These are phyloP conservation scores for Drosophila paulistorum DNA, from an alignment of 1,140 invertebrate species.

Conservation along the genomic window DNA sequence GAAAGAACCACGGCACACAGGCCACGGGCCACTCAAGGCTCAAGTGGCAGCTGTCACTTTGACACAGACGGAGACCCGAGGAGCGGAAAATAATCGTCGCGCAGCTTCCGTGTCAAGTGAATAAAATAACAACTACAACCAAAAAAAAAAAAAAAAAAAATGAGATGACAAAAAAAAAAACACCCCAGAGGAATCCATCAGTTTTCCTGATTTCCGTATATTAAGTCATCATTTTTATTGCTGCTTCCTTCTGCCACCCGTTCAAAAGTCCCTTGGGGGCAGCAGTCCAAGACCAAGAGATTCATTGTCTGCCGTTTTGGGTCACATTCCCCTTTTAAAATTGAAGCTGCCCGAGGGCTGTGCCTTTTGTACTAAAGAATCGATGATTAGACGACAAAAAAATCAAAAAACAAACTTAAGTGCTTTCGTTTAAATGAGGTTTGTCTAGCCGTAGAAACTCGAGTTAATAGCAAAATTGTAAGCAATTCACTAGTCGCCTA, in stretches of 20 bases:
- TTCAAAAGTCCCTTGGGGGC: slow-evolving; percentile 25
- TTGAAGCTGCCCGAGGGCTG: slow-evolving; percentile 27
- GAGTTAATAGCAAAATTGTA: not conserved
- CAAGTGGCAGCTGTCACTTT: slow-evolving; percentile 76
- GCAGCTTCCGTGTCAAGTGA: slow-evolving; percentile 51
- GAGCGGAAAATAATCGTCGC: slow-evolving; percentile 65
- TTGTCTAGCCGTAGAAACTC: not conserved
- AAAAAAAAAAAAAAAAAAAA: not conserved
- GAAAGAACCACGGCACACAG: not conserved
- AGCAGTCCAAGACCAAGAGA: not conserved
- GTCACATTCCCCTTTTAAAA: slow-evolving; percentile 49
- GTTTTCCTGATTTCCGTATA: slow-evolving; percentile 69
- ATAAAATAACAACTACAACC: not conserved
- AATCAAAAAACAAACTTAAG: slow-evolving; percentile 34
- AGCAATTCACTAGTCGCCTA: slow-evolving; percentile 6
- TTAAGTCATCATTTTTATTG: slow-evolving; percentile 76
- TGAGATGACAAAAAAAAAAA: slow-evolving; percentile 48
- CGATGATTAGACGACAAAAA: slow-evolving; percentile 45
- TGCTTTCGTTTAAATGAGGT: slow-evolving; percentile 25
- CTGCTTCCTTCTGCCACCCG: slow-evolving; percentile 14
- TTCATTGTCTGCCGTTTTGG: slow-evolving; percentile 18
- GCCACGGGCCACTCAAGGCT: slow-evolving; percentile 42
- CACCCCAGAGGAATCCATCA: slow-evolving; percentile 76
- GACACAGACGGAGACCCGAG: slow-evolving; percentile 40
- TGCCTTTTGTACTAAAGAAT: slow-evolving; percentile 14